Conservation (phyloP, 2,797 vertebrate genomes). For the Denticeps clupeoides region DNA sequence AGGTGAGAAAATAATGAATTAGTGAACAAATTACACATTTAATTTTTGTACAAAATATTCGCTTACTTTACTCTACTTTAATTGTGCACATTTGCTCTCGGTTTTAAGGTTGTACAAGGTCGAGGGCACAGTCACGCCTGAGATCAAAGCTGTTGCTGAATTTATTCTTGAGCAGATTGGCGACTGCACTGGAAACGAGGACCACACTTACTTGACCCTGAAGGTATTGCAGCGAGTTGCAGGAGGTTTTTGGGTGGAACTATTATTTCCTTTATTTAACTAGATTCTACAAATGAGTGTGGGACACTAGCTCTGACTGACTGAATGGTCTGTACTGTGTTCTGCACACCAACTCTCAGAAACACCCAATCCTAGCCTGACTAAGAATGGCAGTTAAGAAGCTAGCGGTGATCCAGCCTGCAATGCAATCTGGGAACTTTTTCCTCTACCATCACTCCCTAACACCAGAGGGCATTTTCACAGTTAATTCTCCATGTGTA, state of each 20-base stretch:
- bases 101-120: slow-evolving; percentile 61
- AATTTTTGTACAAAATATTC: background rate
- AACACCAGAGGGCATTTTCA: too few species aligned
- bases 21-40: background rate
- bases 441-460: too few species aligned
- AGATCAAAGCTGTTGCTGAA: slow-evolving; percentile 65
- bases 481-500: too few species aligned
- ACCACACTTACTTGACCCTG: slow-evolving; percentile 70
- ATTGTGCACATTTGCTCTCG: too few species aligned
- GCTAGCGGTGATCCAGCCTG: too few species aligned
- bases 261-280: background rate
- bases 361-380: too few species aligned
- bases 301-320: too few species aligned
- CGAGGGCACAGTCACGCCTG: slow-evolving; percentile 51
- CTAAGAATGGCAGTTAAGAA: too few species aligned
- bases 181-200: slow-evolving; percentile 69
- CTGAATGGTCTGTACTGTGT: too few species aligned
- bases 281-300: background rate
- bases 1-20: slow-evolving; percentile 52
- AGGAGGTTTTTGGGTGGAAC: background rate
- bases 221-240: slow-evolving; percentile 52
- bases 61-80: too few species aligned
- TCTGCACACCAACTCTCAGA: too few species aligned
- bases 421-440: too few species aligned
- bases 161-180: slow-evolving; percentile 67